A percentile compares a stretch with the other conserved stretches of the same genome.
These are phyloP conservation scores for Callionymus lyra DNA, from an alignment of 2,113 vertebrate species.

Conservation along the genomic window DNA sequence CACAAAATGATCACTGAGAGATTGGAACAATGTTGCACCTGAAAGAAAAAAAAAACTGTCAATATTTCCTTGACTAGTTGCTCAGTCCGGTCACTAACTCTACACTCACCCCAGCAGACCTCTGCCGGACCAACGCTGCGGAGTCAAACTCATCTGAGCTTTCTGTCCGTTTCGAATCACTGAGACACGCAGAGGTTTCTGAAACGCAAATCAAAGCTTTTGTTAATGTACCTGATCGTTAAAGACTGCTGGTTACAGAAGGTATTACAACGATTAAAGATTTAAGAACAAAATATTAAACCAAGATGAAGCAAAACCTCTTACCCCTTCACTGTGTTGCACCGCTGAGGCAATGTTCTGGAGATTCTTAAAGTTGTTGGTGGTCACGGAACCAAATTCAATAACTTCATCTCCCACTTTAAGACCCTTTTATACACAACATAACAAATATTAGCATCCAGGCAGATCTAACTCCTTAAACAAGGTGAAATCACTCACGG, in stretches of 20 bases:
- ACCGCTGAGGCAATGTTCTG: slow-evolving; percentile 85
- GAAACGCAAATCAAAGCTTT: slow-evolving; percentile 6
- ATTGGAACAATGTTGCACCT: slow-evolving; percentile 71
- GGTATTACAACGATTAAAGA: no score
- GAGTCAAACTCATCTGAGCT: slow-evolving; percentile 76
- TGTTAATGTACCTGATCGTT: no score
- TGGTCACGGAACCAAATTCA: slow-evolving; percentile 87
- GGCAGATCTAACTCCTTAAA: no score
- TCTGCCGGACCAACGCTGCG: slow-evolving; percentile 83
- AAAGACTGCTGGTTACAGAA: no score
- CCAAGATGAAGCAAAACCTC: slow-evolving; percentile 20
- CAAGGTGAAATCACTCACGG: slow-evolving; percentile 60
- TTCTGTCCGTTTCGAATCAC: slow-evolving; percentile 75
- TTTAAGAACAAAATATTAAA: neutral
- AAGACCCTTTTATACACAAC: slow-evolving; percentile 70
- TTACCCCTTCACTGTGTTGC: slow-evolving; percentile 91
- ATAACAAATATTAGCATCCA: neutral
- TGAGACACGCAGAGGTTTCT: slow-evolving; percentile 79
- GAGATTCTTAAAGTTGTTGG: slow-evolving; percentile 82
- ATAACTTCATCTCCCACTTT: slow-evolving; percentile 80
- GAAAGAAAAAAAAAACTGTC: slow-evolving; percentile 3
- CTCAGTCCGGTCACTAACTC: neutral
- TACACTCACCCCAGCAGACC: slow-evolving; percentile 82
- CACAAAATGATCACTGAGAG: slow-evolving; percentile 35
- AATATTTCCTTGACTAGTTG: neutral